phyloP scores from a whole-genome alignment of 2,113 vertebrate genomes.

The Charina bottae region DNA sequence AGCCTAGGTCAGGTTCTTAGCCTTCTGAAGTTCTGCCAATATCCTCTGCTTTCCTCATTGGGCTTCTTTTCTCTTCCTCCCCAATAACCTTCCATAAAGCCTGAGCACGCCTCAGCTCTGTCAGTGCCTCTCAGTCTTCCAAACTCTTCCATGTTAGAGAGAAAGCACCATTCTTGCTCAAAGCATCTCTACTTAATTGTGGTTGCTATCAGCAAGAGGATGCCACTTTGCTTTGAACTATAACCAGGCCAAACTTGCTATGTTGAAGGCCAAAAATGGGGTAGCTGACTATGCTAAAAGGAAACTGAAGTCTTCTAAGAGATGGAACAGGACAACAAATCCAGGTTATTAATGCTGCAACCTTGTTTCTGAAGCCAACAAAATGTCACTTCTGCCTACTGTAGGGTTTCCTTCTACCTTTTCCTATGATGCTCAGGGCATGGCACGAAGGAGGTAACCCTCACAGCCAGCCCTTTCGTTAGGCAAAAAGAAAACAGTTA shows the following conservation, averaged over 20 bases:
- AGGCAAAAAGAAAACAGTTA: not conserved
- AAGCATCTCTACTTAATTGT: not conserved
- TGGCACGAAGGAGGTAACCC: not conserved
- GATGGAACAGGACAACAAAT: not conserved
- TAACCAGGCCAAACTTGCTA: not conserved
- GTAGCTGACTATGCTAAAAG: too few species aligned
- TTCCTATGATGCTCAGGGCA: not conserved
- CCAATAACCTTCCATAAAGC: not conserved
- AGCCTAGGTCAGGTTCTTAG: not conserved
- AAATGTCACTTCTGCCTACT: not conserved
- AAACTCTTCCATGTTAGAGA: not conserved
- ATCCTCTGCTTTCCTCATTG: not conserved
- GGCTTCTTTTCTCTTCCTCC: not conserved
- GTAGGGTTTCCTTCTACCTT: not conserved
- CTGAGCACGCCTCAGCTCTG: not conserved
- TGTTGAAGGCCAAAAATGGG: not conserved
- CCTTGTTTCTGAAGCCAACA: not conserved
- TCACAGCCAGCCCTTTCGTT: not conserved
- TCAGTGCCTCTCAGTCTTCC: not conserved
- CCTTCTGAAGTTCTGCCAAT: not conserved
- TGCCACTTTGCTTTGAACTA: not conserved
- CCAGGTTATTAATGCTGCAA: too few species aligned
- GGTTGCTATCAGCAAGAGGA: not conserved
- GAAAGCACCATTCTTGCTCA: not conserved
- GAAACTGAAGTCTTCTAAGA: not conserved